phyloP scores from a whole-genome alignment of 2,888 invertebrate species.

The Caenorhabditis afra region DNA sequence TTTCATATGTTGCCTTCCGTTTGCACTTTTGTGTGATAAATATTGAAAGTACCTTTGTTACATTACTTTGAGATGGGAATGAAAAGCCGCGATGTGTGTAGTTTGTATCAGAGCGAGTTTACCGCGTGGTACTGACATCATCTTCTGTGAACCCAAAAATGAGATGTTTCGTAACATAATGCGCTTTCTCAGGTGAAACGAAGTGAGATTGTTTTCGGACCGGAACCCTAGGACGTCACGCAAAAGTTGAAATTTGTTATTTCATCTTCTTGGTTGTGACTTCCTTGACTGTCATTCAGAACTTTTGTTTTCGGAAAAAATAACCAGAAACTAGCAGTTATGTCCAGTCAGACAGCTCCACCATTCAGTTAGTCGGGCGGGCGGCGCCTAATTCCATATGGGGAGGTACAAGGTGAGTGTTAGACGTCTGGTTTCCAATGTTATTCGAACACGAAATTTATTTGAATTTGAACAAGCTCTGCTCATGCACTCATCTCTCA shows the following conservation, averaged over 20 bases:
- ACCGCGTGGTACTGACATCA: neutral
- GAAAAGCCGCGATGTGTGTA: neutral
- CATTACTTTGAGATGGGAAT: neutral
- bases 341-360: too few species aligned
- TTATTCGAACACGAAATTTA: constrained; percentile 14
- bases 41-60: constrained; percentile 1
- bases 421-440: constrained; percentile 19
- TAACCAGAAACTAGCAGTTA: too few species aligned
- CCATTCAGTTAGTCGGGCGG: neutral
- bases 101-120: too few species aligned
- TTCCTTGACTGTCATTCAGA: constrained; percentile 16
- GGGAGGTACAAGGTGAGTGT: neutral
- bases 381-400: neutral
- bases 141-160: neutral
- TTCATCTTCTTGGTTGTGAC: neutral
- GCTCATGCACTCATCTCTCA: too few species aligned
- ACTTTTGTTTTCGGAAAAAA: constrained; percentile 1
- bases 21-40: constrained; percentile 47
- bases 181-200: constrained; percentile 38
- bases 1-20: constrained; percentile 23
- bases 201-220: constrained; percentile 27
- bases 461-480: neutral
- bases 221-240: constrained; percentile 26
- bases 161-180: constrained; percentile 19
- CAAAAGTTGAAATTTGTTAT: constrained; percentile 25